A percentile compares a stretch with the other conserved stretches of the same genome.
phyloP scores from a whole-genome alignment of 1,140 invertebrate genomes.

The Oryzaephilus surinamensis region DNA sequence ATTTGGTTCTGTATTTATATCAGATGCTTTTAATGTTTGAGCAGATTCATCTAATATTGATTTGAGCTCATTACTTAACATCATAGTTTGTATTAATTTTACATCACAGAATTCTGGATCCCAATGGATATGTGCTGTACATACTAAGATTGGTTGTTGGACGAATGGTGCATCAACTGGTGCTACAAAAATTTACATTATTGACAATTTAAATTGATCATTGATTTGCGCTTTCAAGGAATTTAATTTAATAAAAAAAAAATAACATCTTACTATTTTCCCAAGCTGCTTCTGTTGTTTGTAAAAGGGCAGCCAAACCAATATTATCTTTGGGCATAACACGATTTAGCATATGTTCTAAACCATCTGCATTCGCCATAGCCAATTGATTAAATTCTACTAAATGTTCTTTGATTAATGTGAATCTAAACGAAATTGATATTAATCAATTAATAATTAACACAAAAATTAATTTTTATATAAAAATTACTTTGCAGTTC shows the following conservation, averaged over 20 bases:
- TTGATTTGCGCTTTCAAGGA: neutral
- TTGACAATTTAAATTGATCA: constrained; percentile 1
- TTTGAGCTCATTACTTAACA: constrained; percentile 89
- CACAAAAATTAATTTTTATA: no score
- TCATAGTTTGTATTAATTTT: constrained; percentile 99
- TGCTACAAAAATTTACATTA: constrained; percentile 34
- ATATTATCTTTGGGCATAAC: constrained; percentile 99
- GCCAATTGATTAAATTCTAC: constrained; percentile 98
- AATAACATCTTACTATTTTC: constrained; percentile 66
- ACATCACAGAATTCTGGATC: constrained; percentile 99
- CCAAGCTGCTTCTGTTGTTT: constrained; percentile 90
- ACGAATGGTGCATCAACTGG: constrained; percentile 62
- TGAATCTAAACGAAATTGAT: constrained; percentile 60
- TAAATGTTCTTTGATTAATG: constrained; percentile 87
- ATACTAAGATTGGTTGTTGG: constrained; percentile 83
- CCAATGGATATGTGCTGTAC: constrained; percentile 99
- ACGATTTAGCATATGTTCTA: constrained; percentile 96
- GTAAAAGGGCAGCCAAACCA: constrained; percentile 85
- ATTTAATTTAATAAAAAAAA: neutral
- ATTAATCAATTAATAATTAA: constrained; percentile 2
- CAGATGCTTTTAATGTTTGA: constrained; percentile 41
- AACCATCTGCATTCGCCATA: constrained; percentile 96
- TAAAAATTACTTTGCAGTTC: constrained; percentile 72
- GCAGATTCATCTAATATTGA: constrained; percentile 72
- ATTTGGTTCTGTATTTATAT: constrained; percentile 50